phyloP scores from a whole-genome alignment of 2,797 vertebrate species.

The Ctenopoma multispine region DNA sequence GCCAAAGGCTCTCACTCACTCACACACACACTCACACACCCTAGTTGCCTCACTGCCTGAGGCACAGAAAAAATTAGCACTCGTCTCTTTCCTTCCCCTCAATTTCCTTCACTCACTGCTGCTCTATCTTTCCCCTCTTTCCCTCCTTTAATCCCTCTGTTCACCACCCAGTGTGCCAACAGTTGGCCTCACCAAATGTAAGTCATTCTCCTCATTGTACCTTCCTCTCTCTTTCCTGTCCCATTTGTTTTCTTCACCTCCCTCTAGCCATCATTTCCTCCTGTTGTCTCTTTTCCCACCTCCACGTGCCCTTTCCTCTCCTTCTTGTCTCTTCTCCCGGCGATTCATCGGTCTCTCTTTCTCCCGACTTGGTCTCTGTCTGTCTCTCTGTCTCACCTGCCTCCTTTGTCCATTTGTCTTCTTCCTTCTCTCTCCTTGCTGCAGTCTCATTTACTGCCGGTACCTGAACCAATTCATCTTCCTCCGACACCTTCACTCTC shows the following conservation, averaged over 20 bases:
- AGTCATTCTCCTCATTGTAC: conserved; percentile 17
- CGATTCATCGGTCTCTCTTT: conserved; percentile 32
- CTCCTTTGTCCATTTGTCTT: conserved; percentile 17
- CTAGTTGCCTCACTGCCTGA: conserved; percentile 8
- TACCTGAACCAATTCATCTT: conserved; percentile 52
- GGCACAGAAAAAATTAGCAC: conserved; percentile 43
- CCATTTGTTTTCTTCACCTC: conserved; percentile 42
- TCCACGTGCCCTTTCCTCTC: conserved; percentile 45
- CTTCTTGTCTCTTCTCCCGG: conserved; percentile 29
- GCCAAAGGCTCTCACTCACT: conserved; percentile 41
- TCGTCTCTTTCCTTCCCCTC: conserved; percentile 29
- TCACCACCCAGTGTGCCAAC: conserved; percentile 41
- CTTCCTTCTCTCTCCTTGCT: conserved; percentile 6
- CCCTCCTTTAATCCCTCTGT: conserved; percentile 34
- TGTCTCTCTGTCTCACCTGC: conserved; percentile 3
- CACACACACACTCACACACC: conserved; percentile 18
- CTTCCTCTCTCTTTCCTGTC: conserved; percentile 15
- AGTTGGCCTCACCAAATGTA: conserved; percentile 47
- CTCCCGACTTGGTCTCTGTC: conserved; percentile 10
- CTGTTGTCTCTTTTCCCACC: conserved; percentile 37
- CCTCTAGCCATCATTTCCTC: conserved; percentile 45
- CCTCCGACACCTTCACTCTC: conserved; percentile 36
- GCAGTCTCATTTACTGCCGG: conserved; percentile 43
- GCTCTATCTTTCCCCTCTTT: conserved; percentile 5
- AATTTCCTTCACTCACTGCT: conserved; percentile 27